Evolutionary conservation across 2,888 invertebrate genomes (phyloP), one percentile per base, ranked within the genome.

Genomic region (Antheraea assamensis): DNA sequence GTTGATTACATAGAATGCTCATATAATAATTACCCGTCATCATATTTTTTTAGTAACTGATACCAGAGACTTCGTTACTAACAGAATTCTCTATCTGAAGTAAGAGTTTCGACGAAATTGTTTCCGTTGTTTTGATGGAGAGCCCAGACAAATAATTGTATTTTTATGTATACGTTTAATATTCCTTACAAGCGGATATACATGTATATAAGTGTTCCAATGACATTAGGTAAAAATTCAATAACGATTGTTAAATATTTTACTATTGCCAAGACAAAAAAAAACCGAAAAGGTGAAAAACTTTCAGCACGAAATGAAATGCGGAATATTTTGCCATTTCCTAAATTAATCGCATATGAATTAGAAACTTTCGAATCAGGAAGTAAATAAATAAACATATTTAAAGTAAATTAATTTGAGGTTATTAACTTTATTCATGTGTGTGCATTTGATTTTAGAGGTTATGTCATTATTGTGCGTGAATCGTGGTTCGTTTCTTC

Each of bases 361-460:
- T 35, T 68, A 35, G 68, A 68, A 68, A 35, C 35, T 68, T 35
- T 21, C n/a, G 35, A 68, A 68, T 68, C 21, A 35, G 68, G 68
- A 35, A 35, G n/a, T 35, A 10, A 31, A 68, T 35, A 35, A 68
- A 10, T 10, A 35, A n/a, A 68, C 68, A 21, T n/a, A 68, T 21
- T 68, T 21, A n/a, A 68, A 64, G 24, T 10, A 30, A 31, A 66
- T 66, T 31, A 19, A 66, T 31, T 58, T 31, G 19, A 21, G 61
- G 61, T 61, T 61, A 30, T 27, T 27, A 61, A 61, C 15, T 61
- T 21, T 52, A 52, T 7, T 52, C 24, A 24, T 58, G 13, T 24
- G 8, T 24, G 58, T 58, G 24, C 24, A 24, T 24, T 24, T 7
- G 8, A 3, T 58, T 7, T 58, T 58, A 58, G 24, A 42, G 8